A percentile compares a stretch with the other conserved stretches of the same genome.
Evolutionary conservation across 1,140 invertebrate species (phyloP).

Genomic region (Apis dorsata): DNA sequence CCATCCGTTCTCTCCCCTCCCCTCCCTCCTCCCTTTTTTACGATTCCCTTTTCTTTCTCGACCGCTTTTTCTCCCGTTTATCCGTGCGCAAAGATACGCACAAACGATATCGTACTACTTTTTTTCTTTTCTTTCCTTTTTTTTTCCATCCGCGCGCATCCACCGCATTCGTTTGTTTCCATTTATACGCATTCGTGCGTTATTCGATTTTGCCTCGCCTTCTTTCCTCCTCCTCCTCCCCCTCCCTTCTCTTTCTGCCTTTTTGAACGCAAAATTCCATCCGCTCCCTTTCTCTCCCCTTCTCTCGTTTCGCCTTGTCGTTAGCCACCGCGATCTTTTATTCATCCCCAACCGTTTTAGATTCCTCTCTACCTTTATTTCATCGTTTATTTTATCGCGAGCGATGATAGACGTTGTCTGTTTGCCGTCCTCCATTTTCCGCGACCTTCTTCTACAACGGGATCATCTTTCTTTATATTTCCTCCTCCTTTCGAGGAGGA

Average conservation of each 20-base stretch:
- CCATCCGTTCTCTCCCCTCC: no score
- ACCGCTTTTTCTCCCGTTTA: conserved; percentile 2
- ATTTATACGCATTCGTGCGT: conserved; percentile 5
- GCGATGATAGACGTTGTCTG: conserved; percentile 19
- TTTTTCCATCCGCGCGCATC: no score
- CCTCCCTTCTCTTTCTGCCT: neutral
- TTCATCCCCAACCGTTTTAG: conserved; percentile 19
- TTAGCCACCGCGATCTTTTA: conserved; percentile 29
- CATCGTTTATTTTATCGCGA: conserved; percentile 3
- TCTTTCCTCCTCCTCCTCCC: no score
- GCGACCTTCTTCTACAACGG: neutral
- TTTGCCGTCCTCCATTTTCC: neutral
- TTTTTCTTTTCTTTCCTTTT: no score
- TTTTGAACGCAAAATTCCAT: conserved; percentile 14
- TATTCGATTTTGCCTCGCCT: neutral
- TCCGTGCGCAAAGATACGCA: conserved; percentile 22
- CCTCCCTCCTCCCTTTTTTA: neutral
- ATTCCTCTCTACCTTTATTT: conserved; percentile 9
- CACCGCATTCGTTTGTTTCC: neutral
- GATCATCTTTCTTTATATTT: no score
- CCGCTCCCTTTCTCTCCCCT: neutral
- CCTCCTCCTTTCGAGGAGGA: no score
- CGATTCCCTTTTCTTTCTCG: neutral
- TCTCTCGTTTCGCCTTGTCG: neutral
- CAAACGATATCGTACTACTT: conserved; percentile 17